Evolutionary conservation across 2,113 vertebrate species (phyloP), one percentile per base, ranked within the genome.

Genomic region (Phylloscopus trochiloides): DNA sequence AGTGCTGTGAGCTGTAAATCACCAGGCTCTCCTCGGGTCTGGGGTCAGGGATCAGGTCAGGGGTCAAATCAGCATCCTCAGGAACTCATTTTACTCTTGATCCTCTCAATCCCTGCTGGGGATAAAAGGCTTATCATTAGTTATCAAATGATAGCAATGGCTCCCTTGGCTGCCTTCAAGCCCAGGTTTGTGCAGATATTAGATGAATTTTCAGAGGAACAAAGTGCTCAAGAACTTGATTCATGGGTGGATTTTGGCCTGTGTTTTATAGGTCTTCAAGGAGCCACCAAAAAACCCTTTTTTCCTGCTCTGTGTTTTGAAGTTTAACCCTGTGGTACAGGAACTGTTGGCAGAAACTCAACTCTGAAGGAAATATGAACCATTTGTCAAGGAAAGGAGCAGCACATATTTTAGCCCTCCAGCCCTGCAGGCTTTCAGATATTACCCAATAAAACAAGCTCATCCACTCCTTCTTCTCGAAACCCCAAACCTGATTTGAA

Each of bases 261-360:
- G 6, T 10, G 9, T 77, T 97, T 96, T 95, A 92, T 74, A 77
- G 82, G 63, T 93, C 90, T 92, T 90, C 68, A 73, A 92, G 91
- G 86, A 95, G 54, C 32, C 79, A 67, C 42, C 43, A 48, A 74
- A 83, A 43, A 8, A 1, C 7, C 68, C n/a, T 90, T 94, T 88
- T 88, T 77, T 45, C 62, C 24, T 77, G 63, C 67, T 80, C 58
- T 76, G 45, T 79, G 28, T 65, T 92, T 86, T 68, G 86, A 77
- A 94, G 86, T 92, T 88, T 83, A 54, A 83, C 75, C 79, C 91
- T 86, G 4, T 61, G 79, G 72, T 80, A 59, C 17, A 0, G 58
- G 95, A 77, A 12, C 91, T 74, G 67, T 63, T 92, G 90, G 88
- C 85, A 70, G 54, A 34, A 76, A 34, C 82, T 83, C 96, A 86